Conservation (phyloP, 2,113 vertebrate genomes). For the Psettodes erumei region DNA sequence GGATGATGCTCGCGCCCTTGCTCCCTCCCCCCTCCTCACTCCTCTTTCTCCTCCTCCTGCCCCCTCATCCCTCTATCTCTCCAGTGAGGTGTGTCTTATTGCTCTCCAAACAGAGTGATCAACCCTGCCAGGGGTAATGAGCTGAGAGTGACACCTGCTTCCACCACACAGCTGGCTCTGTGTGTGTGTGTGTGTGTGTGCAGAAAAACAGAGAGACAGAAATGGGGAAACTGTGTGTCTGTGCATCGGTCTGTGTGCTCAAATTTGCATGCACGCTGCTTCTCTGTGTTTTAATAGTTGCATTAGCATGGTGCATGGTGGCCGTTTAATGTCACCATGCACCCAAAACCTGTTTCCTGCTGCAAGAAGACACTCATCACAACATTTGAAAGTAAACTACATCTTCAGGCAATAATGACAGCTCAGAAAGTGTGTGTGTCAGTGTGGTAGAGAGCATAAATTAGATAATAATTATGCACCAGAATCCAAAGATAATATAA, state of each 20-base stretch:
- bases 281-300: slow-evolving; percentile 25
- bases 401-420: not conserved
- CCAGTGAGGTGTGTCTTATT: slow-evolving; percentile 72
- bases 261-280: not conserved
- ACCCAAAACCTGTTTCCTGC: not conserved
- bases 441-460: not conserved
- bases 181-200: slow-evolving; percentile 47
- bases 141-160: slow-evolving; percentile 81
- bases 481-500: not conserved
- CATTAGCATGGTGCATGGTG: too few species aligned
- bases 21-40: not conserved
- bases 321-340: not conserved
- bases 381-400: not conserved
- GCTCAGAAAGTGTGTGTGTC: not conserved
- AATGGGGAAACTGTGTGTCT: slow-evolving; percentile 21
- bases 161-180: slow-evolving; percentile 70
- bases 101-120: slow-evolving; percentile 77
- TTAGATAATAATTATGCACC: not conserved
- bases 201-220: slow-evolving; percentile 2
- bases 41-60: slow-evolving; percentile 8
- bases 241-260: slow-evolving; percentile 3
- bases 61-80: slow-evolving; percentile 43
- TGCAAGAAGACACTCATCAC: not conserved
- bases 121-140: slow-evolving; percentile 77
- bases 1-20: not conserved